These are phyloP conservation scores for Subacronicta megacephala DNA, from an alignment of 2,888 invertebrate species.

Conservation along the genomic window DNA sequence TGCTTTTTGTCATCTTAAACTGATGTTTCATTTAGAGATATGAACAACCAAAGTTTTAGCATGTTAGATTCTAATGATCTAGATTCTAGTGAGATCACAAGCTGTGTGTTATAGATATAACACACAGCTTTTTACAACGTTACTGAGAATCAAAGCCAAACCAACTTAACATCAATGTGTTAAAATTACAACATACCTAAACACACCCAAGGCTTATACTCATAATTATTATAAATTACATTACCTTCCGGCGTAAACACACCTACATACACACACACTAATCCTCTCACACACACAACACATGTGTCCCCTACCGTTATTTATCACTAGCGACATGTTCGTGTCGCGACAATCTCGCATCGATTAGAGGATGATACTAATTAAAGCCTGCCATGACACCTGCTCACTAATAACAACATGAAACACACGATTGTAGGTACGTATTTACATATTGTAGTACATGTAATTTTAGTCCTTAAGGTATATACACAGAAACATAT, in stretches of 20 bases:
- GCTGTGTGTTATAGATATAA: too few species aligned
- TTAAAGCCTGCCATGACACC: constrained; percentile 61
- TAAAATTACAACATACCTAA: too few species aligned
- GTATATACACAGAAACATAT: too few species aligned
- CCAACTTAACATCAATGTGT: too few species aligned
- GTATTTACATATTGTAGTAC: too few species aligned
- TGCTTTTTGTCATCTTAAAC: too few species aligned
- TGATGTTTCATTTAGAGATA: too few species aligned
- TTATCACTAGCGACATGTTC: constrained; percentile 52
- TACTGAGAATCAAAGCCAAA: constrained; percentile 8
- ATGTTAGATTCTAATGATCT: too few species aligned
- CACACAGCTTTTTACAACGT: too few species aligned
- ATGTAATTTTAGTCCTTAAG: too few species aligned
- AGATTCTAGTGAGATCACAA: too few species aligned
- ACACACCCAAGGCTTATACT: neutral
- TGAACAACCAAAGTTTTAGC: too few species aligned
- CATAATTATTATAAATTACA: constrained; percentile 1
- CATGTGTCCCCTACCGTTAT: constrained; percentile 47
- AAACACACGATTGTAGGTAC: constrained; percentile 6
- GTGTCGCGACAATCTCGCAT: constrained; percentile 53
- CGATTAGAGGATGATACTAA: constrained; percentile 64
- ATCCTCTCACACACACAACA: constrained; percentile 8
- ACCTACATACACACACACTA: neutral
- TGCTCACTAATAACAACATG: constrained; percentile 52
- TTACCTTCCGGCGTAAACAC: constrained; percentile 2